Conservation (phyloP, 2,888 invertebrate genomes). For the Oligia strigilis region DNA sequence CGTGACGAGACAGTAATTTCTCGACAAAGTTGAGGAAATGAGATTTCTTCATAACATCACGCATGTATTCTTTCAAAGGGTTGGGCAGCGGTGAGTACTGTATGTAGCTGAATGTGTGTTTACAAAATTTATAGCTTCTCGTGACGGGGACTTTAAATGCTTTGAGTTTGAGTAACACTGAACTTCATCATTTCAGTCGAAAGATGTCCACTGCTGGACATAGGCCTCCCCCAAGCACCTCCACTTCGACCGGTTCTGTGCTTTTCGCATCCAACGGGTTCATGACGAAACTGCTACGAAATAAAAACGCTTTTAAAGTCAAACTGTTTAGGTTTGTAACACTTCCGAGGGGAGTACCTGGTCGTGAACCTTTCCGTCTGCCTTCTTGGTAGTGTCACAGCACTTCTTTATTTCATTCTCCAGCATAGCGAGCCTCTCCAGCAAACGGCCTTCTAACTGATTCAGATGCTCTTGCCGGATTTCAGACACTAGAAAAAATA, state of each 20-base stretch:
- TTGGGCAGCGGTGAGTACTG: no score
- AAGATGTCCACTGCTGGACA: no score
- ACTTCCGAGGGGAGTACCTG: conserved; percentile 69
- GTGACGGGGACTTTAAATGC: no score
- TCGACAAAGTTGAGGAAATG: no score
- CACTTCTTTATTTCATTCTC: conserved; percentile 79
- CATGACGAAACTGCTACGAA: background rate
- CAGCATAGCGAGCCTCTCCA: conserved; percentile 74
- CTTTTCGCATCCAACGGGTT: no score
- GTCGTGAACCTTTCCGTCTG: conserved; percentile 74
- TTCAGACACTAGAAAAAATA: background rate
- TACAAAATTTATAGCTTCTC: no score
- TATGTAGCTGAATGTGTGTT: no score
- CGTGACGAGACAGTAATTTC: no score
- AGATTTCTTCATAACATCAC: no score
- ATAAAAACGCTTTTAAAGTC: conserved; percentile 3
- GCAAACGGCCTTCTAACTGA: conserved; percentile 57
- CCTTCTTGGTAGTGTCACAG: conserved; percentile 75
- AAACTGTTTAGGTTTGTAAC: background rate
- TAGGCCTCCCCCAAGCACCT: no score
- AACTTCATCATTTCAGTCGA: background rate
- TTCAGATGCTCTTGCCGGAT: background rate
- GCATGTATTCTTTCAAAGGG: no score
- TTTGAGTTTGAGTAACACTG: background rate
- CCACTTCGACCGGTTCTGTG: no score